phyloP scores from a whole-genome alignment of 2,888 invertebrate species.

The Agrochola macilenta region DNA sequence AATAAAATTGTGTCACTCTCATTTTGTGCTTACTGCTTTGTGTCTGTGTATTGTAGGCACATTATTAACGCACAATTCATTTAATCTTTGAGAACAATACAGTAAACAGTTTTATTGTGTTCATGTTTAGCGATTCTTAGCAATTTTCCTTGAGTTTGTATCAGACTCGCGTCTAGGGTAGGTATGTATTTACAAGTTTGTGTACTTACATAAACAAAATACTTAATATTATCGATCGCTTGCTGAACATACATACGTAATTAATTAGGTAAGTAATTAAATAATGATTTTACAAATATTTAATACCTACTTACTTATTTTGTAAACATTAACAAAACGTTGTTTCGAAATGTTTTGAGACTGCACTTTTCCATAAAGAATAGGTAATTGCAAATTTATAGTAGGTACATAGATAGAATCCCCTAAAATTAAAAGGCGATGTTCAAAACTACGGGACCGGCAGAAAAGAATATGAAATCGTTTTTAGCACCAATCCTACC shows the following conservation, averaged over 20 bases:
- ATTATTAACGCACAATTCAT: neutral
- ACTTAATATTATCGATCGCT: slow-evolving; percentile 20
- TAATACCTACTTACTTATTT: neutral
- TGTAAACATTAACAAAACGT: slow-evolving; percentile 6
- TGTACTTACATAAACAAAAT: slow-evolving; percentile 7
- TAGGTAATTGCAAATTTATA: no score
- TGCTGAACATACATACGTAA: slow-evolving; percentile 1
- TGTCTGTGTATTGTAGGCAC: neutral
- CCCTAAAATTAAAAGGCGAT: no score
- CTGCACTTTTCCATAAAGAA: neutral
- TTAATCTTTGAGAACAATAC: neutral
- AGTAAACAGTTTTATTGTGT: neutral
- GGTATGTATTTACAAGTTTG: neutral
- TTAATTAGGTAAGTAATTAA: neutral
- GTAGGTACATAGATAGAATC: neutral
- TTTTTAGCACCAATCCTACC: neutral
- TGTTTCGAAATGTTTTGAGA: neutral
- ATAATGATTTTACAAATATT: slow-evolving; percentile 6
- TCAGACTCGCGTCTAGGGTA: neutral
- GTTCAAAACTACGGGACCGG: no score
- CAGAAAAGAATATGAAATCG: no score
- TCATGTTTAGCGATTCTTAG: neutral
- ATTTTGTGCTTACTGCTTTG: neutral
- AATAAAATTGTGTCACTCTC: neutral
- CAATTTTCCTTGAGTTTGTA: slow-evolving; percentile 18